Percentiles rank a stretch among this genome's conserved stretches.
These are phyloP conservation scores for Melanostigma gelatinosum DNA, from an alignment of 2,113 vertebrate species.

Conservation along the genomic window DNA sequence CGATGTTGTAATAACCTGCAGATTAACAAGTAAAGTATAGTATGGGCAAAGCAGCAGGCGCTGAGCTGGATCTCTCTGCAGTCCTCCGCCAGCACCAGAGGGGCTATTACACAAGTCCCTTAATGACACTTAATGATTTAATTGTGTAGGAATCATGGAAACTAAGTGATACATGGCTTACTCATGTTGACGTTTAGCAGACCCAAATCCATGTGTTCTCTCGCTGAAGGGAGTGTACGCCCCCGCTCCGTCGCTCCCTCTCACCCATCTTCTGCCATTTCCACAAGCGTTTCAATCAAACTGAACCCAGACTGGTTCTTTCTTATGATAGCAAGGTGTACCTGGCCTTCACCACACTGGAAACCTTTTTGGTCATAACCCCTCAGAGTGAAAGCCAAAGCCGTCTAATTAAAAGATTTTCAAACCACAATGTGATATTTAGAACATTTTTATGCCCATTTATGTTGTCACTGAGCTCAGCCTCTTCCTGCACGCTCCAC, in stretches of 20 bases:
- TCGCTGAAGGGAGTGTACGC: slow-evolving; percentile 38
- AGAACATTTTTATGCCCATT: background rate
- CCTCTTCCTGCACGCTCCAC: slow-evolving; percentile 11
- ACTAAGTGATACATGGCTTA: slow-evolving; percentile 78
- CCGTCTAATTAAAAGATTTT: background rate
- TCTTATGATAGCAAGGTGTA: background rate
- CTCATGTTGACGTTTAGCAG: slow-evolving; percentile 78
- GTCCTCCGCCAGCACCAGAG: slow-evolving; percentile 54
- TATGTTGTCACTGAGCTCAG: slow-evolving; percentile 16
- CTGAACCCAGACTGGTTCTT: background rate
- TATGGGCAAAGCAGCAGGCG: slow-evolving; percentile 21
- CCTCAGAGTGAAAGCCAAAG: background rate
- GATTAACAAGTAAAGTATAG: slow-evolving; percentile 48
- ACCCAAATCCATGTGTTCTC: slow-evolving; percentile 70
- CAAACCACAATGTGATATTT: slow-evolving; percentile 12
- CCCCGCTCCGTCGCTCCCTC: background rate
- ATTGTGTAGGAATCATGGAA: slow-evolving; percentile 79
- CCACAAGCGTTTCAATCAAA: slow-evolving; percentile 10
- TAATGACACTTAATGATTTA: slow-evolving; percentile 82
- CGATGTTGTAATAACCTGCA: slow-evolving; percentile 53
- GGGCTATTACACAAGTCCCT: slow-evolving; percentile 75
- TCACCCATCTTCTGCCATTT: slow-evolving; percentile 34
- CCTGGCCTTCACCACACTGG: background rate
- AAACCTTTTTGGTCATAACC: background rate
- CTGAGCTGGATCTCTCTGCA: slow-evolving; percentile 35